Base-by-base conservation (phyloP, 2,888 invertebrate genomes). In the Falcaria lacertinaria region DNA sequence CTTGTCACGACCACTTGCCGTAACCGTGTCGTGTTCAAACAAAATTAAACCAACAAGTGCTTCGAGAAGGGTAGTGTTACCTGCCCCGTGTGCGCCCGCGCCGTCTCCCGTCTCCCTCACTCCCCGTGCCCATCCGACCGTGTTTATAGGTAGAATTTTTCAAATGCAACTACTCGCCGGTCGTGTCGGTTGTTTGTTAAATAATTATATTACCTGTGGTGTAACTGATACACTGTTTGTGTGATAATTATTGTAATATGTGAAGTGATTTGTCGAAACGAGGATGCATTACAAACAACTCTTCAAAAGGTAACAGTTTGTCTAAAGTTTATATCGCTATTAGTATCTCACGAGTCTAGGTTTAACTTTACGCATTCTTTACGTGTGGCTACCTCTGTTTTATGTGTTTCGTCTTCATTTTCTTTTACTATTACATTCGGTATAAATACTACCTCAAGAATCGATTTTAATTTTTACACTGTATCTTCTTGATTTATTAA, bases 221-320 rank as follows among this genome's bases (percentile, higher is more conserved):
- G 50, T 54, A 16, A 44, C 48, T 43, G 22, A 37, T 37, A 37
- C 8, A 14, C 14, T 15, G 37, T 59, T 59, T 65, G 58, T 67
- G 69, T 66, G 57, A 53, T 64, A 74, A n/a, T n/a, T n/a, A n/a
- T n/a, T n/a, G n/a, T 71, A 69, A 57, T 58, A 64, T 69, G 66
- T 58, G 66, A 69, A 69, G 63, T 57, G 50, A 57, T 61, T 57
- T 59, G 47, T 49, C 59, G 54, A 43, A 45, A 22, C 49, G 44
- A 79, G 83, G 80, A 89, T 89, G 89, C 88, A 89, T 75, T 89
- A 87, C 57, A 89, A 89, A 63, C 80, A 81, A 56, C 63, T 89
- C 43, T 87, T 88, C 57, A 85, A 81, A 68, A 87, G 89, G 89
- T 88, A 81, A 67, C 48, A 11, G 7, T 7, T 2, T 22, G 22